Evolutionary conservation across 2,888 invertebrate genomes (phyloP).

Genomic region (Gonocerus acuteangulatus): DNA sequence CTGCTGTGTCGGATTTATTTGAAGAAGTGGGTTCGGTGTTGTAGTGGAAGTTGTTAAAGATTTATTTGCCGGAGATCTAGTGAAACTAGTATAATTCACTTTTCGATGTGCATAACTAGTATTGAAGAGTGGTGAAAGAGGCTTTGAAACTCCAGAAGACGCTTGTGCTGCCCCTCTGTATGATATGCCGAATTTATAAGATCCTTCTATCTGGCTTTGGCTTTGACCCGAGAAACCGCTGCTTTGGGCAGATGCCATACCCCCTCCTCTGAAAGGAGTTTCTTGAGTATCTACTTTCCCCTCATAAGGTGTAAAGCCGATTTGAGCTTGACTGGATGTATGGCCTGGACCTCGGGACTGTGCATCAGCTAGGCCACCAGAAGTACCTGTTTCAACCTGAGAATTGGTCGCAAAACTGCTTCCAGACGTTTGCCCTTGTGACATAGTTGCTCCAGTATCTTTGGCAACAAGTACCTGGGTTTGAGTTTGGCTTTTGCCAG

Average conservation of each 20-base stretch:
- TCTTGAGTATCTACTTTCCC: slow-evolving; percentile 51
- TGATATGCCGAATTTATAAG: slow-evolving; percentile 67
- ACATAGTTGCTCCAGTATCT: slow-evolving; percentile 66
- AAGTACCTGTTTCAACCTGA: slow-evolving; percentile 71
- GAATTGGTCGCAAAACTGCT: slow-evolving; percentile 67
- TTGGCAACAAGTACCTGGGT: slow-evolving; percentile 71
- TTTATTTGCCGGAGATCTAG: background rate
- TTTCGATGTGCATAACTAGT: slow-evolving; percentile 11
- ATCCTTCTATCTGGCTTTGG: slow-evolving; percentile 74
- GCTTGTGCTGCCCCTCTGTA: slow-evolving; percentile 77
- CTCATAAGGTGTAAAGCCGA: slow-evolving; percentile 70
- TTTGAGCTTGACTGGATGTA: slow-evolving; percentile 81
- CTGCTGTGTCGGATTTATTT: background rate
- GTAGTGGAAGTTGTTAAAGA: background rate
- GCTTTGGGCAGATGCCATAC: slow-evolving; percentile 70
- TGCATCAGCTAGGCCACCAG: slow-evolving; percentile 77
- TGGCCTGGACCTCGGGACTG: slow-evolving; percentile 77
- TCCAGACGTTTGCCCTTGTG: slow-evolving; percentile 65
- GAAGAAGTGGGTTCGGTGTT: background rate
- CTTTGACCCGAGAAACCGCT: slow-evolving; percentile 68
- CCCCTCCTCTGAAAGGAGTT: slow-evolving; percentile 63
- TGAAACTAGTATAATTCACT: background rate
- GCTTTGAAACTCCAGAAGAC: slow-evolving; percentile 53
- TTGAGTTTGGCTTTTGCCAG: slow-evolving; percentile 66
- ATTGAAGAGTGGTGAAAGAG: slow-evolving; percentile 13